Base-by-base conservation (phyloP, 2,888 invertebrate genomes). In the Drosophila robusta region DNA sequence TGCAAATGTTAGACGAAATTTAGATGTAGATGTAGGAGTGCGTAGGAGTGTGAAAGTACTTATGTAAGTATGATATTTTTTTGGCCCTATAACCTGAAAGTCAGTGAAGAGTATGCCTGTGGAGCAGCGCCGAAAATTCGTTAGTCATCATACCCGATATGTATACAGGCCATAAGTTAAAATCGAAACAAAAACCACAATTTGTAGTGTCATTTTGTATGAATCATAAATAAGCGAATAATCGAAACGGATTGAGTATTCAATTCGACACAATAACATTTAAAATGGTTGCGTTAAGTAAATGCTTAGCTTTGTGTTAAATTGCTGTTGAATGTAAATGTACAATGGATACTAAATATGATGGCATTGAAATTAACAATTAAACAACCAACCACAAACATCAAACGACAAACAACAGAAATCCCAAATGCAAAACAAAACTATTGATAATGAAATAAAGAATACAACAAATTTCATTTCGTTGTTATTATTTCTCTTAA, bases 241-340 rank as follows among this genome's bases (percentile, higher is more conserved):
- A 67, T 65, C 45, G 62, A 70, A 70, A 68, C 32, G 61, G 52
- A 68, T 61, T 39, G 14, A 49, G 32, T 51, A 44, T 52, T 38
- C 52, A 60, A 54, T 45, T 58, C 47, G 66, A 75, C 51, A 38
- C 68, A 65, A 76, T 36, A 67, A 56, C 22, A 50, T 57, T 11
- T 4, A 70, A 72, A 42, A 24, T 12, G 11, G 34, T 63, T 54
- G 63, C 76, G 61, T 73, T 78, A 78, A 65, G 67, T 71, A 63
- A 72, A 71, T 91, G 92, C 92, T 92, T 91, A 91, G 91, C 91
- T 92, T 92, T 92, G 91, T 92, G 92, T 92, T 92, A 90, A 74
- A 90, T 92, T 91, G 91, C 91, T 92, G 91, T 92, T 92, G 89
- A 92, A 91, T 92, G 90, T 92, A 91, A 90, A 90, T 91, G 88